These are phyloP conservation scores for Caenorhabditis wallacei DNA, from an alignment of 2,888 invertebrate species.

Conservation along the genomic window DNA sequence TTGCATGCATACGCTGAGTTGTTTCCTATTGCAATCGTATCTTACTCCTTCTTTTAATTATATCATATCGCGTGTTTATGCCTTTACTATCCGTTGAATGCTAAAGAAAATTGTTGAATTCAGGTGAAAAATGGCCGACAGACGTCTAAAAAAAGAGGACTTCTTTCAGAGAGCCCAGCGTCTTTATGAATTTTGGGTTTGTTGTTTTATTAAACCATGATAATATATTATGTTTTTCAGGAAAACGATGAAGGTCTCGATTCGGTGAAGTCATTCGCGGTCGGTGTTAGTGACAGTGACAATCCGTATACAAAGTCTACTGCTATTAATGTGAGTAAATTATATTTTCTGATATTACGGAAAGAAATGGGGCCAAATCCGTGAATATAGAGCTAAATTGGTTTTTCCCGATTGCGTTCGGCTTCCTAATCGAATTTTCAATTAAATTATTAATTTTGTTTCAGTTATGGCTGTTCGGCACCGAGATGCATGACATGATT, in stretches of 20 bases:
- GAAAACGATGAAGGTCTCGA: slow-evolving; percentile 83
- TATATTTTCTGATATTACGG: no score
- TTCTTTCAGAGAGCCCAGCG: slow-evolving; percentile 69
- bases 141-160: slow-evolving; percentile 64
- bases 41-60: no score
- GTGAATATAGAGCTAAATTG: no score
- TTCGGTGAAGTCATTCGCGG: slow-evolving; percentile 93
- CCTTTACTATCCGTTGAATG: no score
- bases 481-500: slow-evolving; percentile 96
- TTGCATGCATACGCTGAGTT: no score
- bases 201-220: neutral
- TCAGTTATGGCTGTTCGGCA: slow-evolving; percentile 96
- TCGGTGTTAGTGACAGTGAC: slow-evolving; percentile 94
- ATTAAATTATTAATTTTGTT: no score
- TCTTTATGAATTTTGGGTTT: slow-evolving; percentile 79
- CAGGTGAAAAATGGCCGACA: slow-evolving; percentile 34
- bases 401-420: no score
- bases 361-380: no score
- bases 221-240: slow-evolving; percentile 62
- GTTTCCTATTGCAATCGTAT: no score
- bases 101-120: neutral
- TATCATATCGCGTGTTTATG: no score
- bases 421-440: no score
- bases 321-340: slow-evolving; percentile 89
- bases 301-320: slow-evolving; percentile 97